phyloP scores from a whole-genome alignment of 1,140 invertebrate species.

The Formica exsecta region DNA sequence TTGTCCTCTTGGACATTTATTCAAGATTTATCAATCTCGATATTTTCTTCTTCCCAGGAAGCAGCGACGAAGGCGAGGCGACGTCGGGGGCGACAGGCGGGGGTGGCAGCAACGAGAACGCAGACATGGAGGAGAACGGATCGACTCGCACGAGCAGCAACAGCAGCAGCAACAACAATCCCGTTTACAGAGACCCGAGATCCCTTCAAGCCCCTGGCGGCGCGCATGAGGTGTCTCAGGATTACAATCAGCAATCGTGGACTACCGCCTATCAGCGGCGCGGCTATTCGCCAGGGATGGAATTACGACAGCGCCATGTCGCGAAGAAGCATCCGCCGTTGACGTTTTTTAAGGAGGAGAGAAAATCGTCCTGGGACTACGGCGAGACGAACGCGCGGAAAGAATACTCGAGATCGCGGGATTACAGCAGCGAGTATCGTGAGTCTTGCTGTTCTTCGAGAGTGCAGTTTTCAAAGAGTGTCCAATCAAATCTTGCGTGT shows the following conservation, averaged over 20 bases:
- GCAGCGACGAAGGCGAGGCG: slow-evolving; percentile 85
- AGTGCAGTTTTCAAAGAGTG: no score
- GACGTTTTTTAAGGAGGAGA: slow-evolving; percentile 69
- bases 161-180: slow-evolving; percentile 61
- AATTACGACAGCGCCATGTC: slow-evolving; percentile 67
- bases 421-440: slow-evolving; percentile 80
- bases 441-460: slow-evolving; percentile 64
- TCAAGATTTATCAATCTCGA: background rate
- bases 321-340: slow-evolving; percentile 66
- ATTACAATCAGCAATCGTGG: slow-evolving; percentile 73
- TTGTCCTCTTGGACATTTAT: background rate
- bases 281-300: slow-evolving; percentile 69
- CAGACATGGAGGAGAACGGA: slow-evolving; percentile 83
- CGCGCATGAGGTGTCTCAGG: slow-evolving; percentile 74
- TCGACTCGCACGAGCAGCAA: slow-evolving; percentile 75
- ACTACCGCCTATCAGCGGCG: slow-evolving; percentile 61
- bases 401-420: slow-evolving; percentile 65
- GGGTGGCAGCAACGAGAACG: slow-evolving; percentile 66
- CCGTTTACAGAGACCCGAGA: slow-evolving; percentile 75
- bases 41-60: slow-evolving; percentile 77
- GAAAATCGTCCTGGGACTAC: slow-evolving; percentile 77
- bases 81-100: slow-evolving; percentile 68
- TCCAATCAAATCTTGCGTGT: no score
- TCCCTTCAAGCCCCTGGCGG: slow-evolving; percentile 64
- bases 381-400: slow-evolving; percentile 72